Conservation (phyloP, 2,113 vertebrate species). For the cat (Felis catus) region F.catus_Fca126_mat1.0 CM031421.1:56519001-56519500, state of each 20-base stretch:
- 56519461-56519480: not conserved
- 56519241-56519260: not conserved
- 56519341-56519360: not conserved
- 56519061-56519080: not conserved
- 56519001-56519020: not conserved
- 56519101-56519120: not conserved
- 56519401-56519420: not conserved
- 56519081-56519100: not conserved
- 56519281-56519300: not conserved
- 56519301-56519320: not conserved
- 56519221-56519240: not conserved
- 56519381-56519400: not conserved
- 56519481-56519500: not conserved
- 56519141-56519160: not conserved
- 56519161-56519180: not conserved
- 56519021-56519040: not conserved
- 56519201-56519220: not conserved
- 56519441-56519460: not conserved
- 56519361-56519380: not conserved
- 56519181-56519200: not conserved
- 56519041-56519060: conserved; percentile 25
- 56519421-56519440: not conserved
- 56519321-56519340: not conserved
- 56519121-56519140: not conserved
- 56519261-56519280: not conserved